Percentiles rank a stretch among this genome's conserved stretches.
phyloP scores from a whole-genome alignment of 2,797 vertebrate genomes.

The Hapalemur alaotrensis region DNA sequence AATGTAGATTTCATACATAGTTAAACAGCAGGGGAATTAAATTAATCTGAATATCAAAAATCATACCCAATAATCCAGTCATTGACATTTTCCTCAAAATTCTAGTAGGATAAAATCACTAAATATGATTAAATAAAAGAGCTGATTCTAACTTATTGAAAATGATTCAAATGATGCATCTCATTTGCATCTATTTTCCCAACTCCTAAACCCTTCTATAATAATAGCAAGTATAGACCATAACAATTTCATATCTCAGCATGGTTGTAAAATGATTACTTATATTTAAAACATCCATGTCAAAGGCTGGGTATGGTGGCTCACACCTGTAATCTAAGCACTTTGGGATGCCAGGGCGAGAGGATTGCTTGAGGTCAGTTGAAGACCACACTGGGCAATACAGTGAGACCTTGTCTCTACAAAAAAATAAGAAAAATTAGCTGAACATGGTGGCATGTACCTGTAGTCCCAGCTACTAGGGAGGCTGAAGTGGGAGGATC shows the following conservation, averaged over 20 bases:
- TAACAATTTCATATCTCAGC: not conserved
- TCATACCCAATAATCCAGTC: slow-evolving; percentile 20
- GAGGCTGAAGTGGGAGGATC: not conserved
- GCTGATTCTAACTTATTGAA: not conserved
- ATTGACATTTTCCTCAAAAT: slow-evolving; percentile 49
- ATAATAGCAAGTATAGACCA: slow-evolving; percentile 16
- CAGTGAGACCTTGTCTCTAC: no score
- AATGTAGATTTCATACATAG: not conserved
- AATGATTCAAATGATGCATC: not conserved
- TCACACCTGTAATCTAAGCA: not conserved
- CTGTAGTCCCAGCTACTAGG: not conserved
- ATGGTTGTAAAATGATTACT: not conserved
- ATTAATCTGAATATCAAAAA: slow-evolving; percentile 13
- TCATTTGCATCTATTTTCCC: not conserved
- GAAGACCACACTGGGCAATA: no score
- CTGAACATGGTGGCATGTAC: not conserved
- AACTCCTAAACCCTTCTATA: not conserved
- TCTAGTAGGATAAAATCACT: slow-evolving; percentile 48
- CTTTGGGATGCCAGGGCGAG: no score
- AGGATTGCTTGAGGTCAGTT: no score
- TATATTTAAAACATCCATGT: slow-evolving; percentile 4
- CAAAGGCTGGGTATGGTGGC: not conserved
- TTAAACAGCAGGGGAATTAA: slow-evolving; percentile 23
- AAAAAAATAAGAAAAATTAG: not conserved
- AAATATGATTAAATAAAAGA: not conserved